Evolutionary conservation across 2,888 invertebrate genomes (phyloP).

Genomic region (Rhogogaster chlorosoma): DNA sequence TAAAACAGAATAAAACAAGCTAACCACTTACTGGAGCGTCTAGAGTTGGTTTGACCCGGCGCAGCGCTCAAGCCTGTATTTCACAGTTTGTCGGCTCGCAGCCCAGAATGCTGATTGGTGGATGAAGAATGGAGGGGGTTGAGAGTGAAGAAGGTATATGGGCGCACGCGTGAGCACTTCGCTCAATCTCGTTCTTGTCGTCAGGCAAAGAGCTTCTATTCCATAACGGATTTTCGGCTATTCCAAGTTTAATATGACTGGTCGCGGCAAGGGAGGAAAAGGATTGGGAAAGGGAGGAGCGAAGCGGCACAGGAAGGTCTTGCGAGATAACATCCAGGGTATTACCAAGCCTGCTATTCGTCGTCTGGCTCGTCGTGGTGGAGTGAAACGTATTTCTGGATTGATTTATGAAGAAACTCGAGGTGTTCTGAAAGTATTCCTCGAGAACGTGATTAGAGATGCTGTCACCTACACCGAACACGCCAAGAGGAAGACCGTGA

Average conservation of each 20-base stretch:
- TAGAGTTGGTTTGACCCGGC: neutral
- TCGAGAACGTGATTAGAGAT: constrained; percentile 89
- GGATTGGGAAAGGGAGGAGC: constrained; percentile 90
- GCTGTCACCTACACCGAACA: constrained; percentile 92
- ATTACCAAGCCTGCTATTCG: constrained; percentile 90
- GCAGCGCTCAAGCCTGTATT: neutral
- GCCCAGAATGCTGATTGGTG: neutral
- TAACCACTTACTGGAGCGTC: neutral
- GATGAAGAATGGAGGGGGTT: constrained; percentile 4
- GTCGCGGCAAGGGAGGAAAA: constrained; percentile 89
- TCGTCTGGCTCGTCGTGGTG: constrained; percentile 83
- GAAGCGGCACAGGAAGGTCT: constrained; percentile 90
- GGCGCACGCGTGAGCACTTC: neutral
- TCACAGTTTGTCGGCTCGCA: constrained; percentile 1
- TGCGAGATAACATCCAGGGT: constrained; percentile 89
- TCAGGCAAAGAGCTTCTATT: neutral
- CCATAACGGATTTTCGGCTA: neutral
- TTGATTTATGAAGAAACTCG: constrained; percentile 83
- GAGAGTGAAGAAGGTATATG: neutral
- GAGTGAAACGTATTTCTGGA: constrained; percentile 81
- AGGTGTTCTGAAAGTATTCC: constrained; percentile 86
- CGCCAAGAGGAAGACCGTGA: constrained; percentile 91
- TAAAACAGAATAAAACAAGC: constrained; percentile 74
- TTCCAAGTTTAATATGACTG: constrained; percentile 82
- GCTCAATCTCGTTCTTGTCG: neutral